Evolutionary conservation across 2,888 invertebrate species (phyloP).

Genomic region (Hoplodrina ambigua): DNA sequence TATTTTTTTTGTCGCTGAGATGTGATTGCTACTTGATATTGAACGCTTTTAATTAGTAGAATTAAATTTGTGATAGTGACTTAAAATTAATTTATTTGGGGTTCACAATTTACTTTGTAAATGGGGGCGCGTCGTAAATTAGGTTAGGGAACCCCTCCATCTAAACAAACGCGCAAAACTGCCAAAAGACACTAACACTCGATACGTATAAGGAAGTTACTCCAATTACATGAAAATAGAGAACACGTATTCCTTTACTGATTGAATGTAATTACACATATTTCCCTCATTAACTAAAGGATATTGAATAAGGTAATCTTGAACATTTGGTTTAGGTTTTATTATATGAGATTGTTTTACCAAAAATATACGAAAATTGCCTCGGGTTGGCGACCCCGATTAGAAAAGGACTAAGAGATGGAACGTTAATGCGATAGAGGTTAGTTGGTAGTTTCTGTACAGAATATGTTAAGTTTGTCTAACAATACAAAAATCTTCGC

Average conservation of each 20-base stretch:
- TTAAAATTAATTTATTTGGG: no score
- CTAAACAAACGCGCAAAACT: conserved; percentile 3
- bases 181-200: conserved; percentile 1
- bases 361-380: neutral
- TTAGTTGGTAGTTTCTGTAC: no score
- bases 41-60: no score
- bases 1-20: no score
- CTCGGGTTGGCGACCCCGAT: neutral
- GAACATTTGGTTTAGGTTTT: conserved; percentile 4
- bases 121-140: no score
- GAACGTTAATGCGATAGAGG: no score
- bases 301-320: conserved; percentile 29
- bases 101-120: no score
- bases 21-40: no score
- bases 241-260: conserved; percentile 32
- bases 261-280: conserved; percentile 42
- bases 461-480: no score
- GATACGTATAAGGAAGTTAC: conserved; percentile 1
- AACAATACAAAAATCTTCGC: no score
- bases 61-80: no score
- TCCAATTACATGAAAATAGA: conserved; percentile 12
- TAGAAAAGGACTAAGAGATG: neutral
- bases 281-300: conserved; percentile 16
- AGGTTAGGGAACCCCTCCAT: neutral
- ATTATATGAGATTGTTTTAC: neutral